Conservation (phyloP, 2,888 invertebrate species). For the Drosophila paracracens region DNA sequence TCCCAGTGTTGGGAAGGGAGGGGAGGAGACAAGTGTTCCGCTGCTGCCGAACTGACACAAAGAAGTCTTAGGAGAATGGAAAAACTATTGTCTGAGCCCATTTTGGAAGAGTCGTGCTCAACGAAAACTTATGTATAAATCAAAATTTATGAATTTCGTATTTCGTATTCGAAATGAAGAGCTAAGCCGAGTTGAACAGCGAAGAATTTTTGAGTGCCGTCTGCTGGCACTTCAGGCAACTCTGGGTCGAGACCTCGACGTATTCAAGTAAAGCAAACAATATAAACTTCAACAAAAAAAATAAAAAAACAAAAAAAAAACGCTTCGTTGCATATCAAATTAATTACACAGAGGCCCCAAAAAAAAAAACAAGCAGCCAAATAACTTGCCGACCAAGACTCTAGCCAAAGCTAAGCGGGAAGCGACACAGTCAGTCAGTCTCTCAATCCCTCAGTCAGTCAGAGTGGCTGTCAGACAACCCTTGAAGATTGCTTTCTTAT, state of each 20-base stretch:
- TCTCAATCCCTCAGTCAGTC: conserved; percentile 23
- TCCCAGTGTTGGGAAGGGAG: conserved; percentile 12
- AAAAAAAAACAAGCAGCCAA: conserved; percentile 25
- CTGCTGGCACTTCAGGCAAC: conserved; percentile 55
- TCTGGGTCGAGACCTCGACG: conserved; percentile 64
- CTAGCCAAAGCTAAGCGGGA: conserved; percentile 29
- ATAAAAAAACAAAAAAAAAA: conserved; percentile 51
- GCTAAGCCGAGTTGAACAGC: conserved; percentile 43
- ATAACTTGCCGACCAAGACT: conserved; percentile 26
- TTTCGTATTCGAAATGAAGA: conserved; percentile 63
- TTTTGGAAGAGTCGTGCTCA: conserved; percentile 50
- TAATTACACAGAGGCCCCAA: conserved; percentile 66
- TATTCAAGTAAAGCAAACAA: conserved; percentile 76
- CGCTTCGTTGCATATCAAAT: conserved; percentile 81
- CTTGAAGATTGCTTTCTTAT: conserved; percentile 79
- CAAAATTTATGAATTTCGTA: conserved; percentile 73
- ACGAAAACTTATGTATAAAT: conserved; percentile 69
- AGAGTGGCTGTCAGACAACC: conserved; percentile 71
- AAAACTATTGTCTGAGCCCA: conserved; percentile 72
- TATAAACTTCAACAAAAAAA: conserved; percentile 66
- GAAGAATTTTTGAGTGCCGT: conserved; percentile 52
- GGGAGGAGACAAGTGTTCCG: conserved; percentile 68
- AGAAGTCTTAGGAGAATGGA: conserved; percentile 59
- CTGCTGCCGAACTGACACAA: conserved; percentile 49
- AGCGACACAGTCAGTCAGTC: conserved; percentile 12